Conservation (phyloP, 2,113 vertebrate species). For the Saimiri boliviensis region DNA sequence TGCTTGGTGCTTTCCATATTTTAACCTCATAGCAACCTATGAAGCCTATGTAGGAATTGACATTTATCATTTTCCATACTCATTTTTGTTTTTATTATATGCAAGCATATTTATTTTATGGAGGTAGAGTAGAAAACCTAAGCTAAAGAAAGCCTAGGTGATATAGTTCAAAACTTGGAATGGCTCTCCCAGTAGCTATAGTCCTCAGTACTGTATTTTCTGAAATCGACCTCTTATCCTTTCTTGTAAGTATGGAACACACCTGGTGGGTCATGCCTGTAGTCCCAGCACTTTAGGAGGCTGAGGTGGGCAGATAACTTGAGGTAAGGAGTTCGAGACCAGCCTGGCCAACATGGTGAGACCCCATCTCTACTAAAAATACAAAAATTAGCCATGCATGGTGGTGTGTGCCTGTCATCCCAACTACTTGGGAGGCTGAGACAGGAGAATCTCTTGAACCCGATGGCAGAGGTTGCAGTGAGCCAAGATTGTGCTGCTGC, state of each 20-base stretch:
- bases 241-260: neutral
- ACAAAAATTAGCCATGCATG: no score
- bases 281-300: no score
- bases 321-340: no score
- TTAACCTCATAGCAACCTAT: neutral
- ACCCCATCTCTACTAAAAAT: no score
- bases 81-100: neutral
- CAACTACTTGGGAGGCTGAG: no score
- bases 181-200: neutral
- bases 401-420: no score
- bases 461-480: no score
- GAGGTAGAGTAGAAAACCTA: neutral
- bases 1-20: neutral
- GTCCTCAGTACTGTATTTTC: neutral
- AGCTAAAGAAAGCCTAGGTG: neutral
- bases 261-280: no score
- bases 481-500: no score
- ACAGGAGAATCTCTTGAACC: no score
- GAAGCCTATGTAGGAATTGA: neutral
- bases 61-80: neutral
- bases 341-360: no score
- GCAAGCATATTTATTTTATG: neutral
- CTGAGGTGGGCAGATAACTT: no score
- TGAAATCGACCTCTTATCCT: neutral
- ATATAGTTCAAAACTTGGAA: neutral